A percentile compares a stretch with the other conserved stretches of the same genome.
phyloP scores from a whole-genome alignment of 2,888 invertebrate species.

The Thysanoteuthis rhombus region DNA sequence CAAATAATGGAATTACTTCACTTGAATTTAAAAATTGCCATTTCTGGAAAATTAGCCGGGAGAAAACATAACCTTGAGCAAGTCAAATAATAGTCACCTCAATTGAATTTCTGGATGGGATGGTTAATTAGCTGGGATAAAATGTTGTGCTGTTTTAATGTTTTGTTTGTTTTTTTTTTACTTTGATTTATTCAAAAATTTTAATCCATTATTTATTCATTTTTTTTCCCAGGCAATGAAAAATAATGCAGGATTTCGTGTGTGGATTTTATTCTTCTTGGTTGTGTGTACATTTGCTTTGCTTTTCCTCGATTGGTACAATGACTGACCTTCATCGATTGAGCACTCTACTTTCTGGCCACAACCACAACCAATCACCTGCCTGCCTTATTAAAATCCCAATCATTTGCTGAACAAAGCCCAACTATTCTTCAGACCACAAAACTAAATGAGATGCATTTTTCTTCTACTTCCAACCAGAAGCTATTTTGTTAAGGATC shows the following conservation, averaged over 20 bases:
- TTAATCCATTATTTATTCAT: background rate
- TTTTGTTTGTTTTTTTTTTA: background rate
- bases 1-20: no score
- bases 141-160: background rate
- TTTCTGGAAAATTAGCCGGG: no score
- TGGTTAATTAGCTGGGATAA: no score
- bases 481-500: background rate
- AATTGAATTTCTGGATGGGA: no score
- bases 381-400: background rate
- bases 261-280: conserved; percentile 93
- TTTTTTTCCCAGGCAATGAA: conserved; percentile 80
- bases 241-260: conserved; percentile 92
- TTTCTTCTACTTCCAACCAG: background rate
- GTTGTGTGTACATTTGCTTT: conserved; percentile 95
- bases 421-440: background rate
- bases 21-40: no score
- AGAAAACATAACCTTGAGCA: no score
- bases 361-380: background rate
- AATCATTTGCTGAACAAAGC: background rate
- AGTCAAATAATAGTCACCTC: no score
- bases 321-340: conserved; percentile 70
- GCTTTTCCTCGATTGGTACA: conserved; percentile 98
- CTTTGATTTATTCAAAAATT: background rate
- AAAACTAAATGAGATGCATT: background rate
- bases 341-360: background rate